Evolutionary conservation across 2,888 invertebrate genomes (phyloP), one percentile per base, ranked within the genome.

Genomic region (Itoplectis maculator): DNA sequence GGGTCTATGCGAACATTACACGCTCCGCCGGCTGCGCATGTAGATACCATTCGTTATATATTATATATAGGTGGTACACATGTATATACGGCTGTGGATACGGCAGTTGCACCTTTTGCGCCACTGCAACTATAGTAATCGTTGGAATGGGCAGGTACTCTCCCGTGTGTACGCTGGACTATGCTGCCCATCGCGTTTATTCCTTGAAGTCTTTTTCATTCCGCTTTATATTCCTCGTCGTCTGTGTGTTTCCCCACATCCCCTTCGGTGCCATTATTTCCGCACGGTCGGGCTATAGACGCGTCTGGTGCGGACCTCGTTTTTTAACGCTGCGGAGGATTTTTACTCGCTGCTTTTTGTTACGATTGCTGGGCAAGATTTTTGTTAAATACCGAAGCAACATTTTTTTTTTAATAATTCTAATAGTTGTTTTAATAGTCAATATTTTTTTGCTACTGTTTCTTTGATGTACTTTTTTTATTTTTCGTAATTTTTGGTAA

Each of bases 91-190:
- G 63, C 23, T 65, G n/a, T 23, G 15, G 13, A 61, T 65, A 47
- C 42, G 47, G 37, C 42, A 47, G 66, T 69, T 61, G 74, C 56
- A 56, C 59, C 70, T 79, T 75, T 66, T 76, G 70, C n/a, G n/a
- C 79, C 29, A 75, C 66, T 68, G 75, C 59, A 70, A 42, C 56
- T 74, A 78, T 79, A 82, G 82, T 82, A 82, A 82, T 82, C 82
- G 79, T 72, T 79, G 66, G 45, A 75, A 82, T 82, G 82, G 82
- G 63, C 65, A 82, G 75, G 59, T 75, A 75, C 74, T 72, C 65
- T 66, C 51, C 75, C 66, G 35, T 35, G 18, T 37, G 0, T 56
- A 47, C 56, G 42, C 51, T 35, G 37, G 23, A 54, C 63, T 54
- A 29, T 9, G 61, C n/a, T 37, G 61, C 61, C 37, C 40, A 61